phyloP scores from a whole-genome alignment of 2,888 invertebrate genomes.

The Drosophila neutralis region DNA sequence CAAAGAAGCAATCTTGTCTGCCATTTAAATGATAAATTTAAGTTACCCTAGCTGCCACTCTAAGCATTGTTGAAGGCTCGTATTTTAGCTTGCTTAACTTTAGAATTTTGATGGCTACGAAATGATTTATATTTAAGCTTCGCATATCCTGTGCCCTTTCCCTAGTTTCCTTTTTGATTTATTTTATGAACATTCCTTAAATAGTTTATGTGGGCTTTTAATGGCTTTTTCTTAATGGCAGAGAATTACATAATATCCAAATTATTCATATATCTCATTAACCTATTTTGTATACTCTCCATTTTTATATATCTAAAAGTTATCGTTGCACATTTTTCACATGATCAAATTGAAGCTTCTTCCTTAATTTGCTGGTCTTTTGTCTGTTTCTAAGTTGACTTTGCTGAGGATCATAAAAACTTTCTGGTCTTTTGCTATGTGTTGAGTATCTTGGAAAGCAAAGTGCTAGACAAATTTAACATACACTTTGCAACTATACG shows the following conservation, averaged over 20 bases:
- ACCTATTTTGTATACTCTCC: not conserved
- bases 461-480: conserved; percentile 3
- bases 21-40: conserved; percentile 7
- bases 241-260: not conserved
- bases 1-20: conserved; percentile 15
- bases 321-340: not conserved
- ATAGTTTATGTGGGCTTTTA: not conserved
- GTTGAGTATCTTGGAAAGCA: not conserved
- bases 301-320: not conserved
- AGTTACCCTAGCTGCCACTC: conserved; percentile 27
- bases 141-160: not conserved
- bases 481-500: not conserved
- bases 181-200: not conserved
- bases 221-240: too few relatives aligned
- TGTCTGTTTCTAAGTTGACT: not conserved
- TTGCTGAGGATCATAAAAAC: conserved; percentile 1
- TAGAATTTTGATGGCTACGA: not conserved
- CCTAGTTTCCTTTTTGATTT: not conserved
- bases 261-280: not conserved
- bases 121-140: conserved; percentile 1
- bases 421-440: not conserved
- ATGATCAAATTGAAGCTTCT: not conserved
- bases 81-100: not conserved
- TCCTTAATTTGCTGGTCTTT: not conserved
- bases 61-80: not conserved